Conservation (phyloP, 2,797 vertebrate species). For the Lagodon rhomboides region DNA sequence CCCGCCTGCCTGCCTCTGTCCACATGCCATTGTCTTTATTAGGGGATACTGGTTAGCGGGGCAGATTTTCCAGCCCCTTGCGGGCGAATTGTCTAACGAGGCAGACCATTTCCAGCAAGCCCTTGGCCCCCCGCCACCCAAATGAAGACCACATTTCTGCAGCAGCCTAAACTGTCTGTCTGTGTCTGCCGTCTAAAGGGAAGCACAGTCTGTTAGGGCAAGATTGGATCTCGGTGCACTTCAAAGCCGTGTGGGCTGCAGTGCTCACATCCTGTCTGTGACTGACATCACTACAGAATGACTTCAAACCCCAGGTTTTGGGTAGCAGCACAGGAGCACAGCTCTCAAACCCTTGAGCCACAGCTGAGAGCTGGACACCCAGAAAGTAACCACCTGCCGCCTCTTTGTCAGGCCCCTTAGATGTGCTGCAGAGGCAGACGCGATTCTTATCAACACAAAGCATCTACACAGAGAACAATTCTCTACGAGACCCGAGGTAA, state of each 20-base stretch:
- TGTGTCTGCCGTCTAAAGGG: conserved; percentile 72
- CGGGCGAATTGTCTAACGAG: conserved; percentile 80
- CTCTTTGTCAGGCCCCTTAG: conserved; percentile 35
- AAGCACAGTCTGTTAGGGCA: conserved; percentile 70
- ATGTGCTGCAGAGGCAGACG: conserved; percentile 36
- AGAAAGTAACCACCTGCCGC: conserved; percentile 69
- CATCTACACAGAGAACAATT: conserved; percentile 44
- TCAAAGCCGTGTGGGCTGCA: conserved; percentile 81
- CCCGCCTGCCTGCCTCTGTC: conserved; percentile 78
- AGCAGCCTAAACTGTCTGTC: conserved; percentile 80
- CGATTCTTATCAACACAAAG: conserved; percentile 59
- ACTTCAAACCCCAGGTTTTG: conserved; percentile 66
- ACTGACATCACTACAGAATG: conserved; percentile 74
- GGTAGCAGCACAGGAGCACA: conserved; percentile 29
- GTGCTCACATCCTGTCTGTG: conserved; percentile 82
- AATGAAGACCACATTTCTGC: conserved; percentile 85
- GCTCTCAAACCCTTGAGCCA: conserved; percentile 56
- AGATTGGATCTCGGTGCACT: conserved; percentile 80
- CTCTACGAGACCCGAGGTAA: conserved; percentile 44
- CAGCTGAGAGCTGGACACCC: conserved; percentile 58
- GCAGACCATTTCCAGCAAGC: conserved; percentile 85
- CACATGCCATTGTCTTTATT: conserved; percentile 85
- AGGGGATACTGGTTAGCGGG: conserved; percentile 79
- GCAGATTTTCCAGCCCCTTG: conserved; percentile 83
- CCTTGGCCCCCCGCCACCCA: conserved; percentile 84